Conservation (phyloP, 2,113 vertebrate species). For the Melozone crissalis region DNA sequence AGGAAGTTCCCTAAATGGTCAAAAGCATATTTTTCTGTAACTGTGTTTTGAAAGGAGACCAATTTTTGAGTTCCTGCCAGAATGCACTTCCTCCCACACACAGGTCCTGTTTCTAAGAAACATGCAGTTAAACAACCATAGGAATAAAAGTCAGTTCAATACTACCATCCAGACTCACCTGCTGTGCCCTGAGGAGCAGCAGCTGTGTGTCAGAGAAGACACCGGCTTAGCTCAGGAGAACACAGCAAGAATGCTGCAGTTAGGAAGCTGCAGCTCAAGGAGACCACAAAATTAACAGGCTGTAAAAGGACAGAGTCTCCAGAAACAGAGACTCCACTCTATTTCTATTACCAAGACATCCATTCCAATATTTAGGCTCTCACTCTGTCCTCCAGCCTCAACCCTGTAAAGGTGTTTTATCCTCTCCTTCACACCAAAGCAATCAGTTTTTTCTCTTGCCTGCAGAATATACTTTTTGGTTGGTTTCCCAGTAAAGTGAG, state of each 20-base stretch:
- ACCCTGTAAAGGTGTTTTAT: background rate
- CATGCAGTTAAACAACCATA: fast-evolving
- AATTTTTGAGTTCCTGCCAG: background rate
- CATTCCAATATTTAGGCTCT: background rate
- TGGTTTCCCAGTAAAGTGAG: background rate
- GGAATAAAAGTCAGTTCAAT: background rate
- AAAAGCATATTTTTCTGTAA: background rate
- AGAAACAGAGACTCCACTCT: background rate
- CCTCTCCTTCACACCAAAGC: background rate
- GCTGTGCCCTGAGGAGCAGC: background rate
- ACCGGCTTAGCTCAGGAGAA: background rate
- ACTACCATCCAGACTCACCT: background rate
- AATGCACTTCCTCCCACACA: background rate
- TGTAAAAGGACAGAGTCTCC: background rate
- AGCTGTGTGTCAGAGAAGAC: background rate
- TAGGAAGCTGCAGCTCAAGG: background rate
- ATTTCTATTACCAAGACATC: background rate
- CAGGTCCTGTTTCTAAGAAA: background rate
- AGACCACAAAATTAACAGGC: background rate
- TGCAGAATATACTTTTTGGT: background rate
- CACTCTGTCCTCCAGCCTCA: background rate
- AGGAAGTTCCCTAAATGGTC: background rate
- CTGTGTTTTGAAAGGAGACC: background rate
- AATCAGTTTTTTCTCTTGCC: background rate
- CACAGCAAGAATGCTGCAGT: background rate